Percentiles rank a stretch among this genome's conserved stretches.
Conservation (phyloP, 2,888 invertebrate genomes). For the Dichetophora obliterata region DNA sequence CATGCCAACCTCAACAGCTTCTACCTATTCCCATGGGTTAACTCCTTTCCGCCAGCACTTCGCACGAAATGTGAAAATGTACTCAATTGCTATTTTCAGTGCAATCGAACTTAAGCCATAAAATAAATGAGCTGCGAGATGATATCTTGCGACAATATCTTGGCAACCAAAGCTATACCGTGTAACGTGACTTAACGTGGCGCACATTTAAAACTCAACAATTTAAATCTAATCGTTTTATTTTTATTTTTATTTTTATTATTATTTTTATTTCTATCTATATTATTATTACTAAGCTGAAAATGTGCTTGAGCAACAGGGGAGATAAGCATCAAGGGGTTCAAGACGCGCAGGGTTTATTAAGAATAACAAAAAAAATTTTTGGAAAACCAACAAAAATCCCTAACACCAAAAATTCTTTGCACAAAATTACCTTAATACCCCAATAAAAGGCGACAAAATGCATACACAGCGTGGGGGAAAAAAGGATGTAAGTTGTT, state of each 20-base stretch:
- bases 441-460: conserved; percentile 17
- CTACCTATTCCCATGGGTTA: background rate
- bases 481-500: background rate
- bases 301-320: background rate
- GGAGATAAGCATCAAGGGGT: no score
- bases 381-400: background rate
- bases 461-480: background rate
- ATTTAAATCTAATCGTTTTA: conserved; percentile 28
- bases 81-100: conserved; percentile 12
- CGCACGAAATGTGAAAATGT: background rate
- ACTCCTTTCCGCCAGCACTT: background rate
- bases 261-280: conserved; percentile 13
- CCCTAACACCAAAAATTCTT: background rate
- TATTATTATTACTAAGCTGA: conserved; percentile 15
- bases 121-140: conserved; percentile 24
- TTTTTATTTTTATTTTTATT: conserved; percentile 28
- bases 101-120: conserved; percentile 26
- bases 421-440: conserved; percentile 8
- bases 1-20: background rate
- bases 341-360: no score
- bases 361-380: background rate
- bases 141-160: background rate
- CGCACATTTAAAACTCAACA: conserved; percentile 26
- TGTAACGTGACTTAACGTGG: background rate
- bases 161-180: background rate